Evolutionary conservation across 2,888 invertebrate genomes (phyloP), one percentile per base, ranked within the genome.

Genomic region (Synergus japonicus): DNA sequence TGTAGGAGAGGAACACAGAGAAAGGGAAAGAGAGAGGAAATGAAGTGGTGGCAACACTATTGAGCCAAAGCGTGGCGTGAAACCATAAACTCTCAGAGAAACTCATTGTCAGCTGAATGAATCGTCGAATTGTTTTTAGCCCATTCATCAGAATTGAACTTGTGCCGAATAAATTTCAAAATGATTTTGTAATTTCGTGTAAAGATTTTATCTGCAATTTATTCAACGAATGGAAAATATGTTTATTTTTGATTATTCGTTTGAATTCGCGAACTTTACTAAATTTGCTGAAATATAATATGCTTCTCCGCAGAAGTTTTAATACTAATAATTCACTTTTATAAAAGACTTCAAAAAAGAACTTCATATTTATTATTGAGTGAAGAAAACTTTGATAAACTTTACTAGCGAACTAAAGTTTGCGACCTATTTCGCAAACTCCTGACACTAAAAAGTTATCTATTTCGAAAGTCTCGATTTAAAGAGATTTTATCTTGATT

Each of bases 1-100:
- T 76, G 77, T 41, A 73, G 79, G 64, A 73, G 79, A 63, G 66
- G 76, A 79, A 69, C 66, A 54, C 15, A 43, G 78, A 60, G 76
- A 80, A 78, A 77, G 76, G 49, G 63, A 22, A 60, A 22, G 64
- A 44, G 67, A 79, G 29, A 77, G 37, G 54, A 64, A 63, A 54
- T 65, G 7, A 29, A 78, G 22, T 46, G 44, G 60, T 10, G 58
- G 54, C 49, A 69, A 69, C 49, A 69, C 69, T 69, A 69, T 49
- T 69, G 46, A 66, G 66, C 41, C 9, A n/a, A 65, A 65, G 67
- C 29, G n/a, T 69, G 49, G 49, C 46, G 46, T 46, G 29, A 49
- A 69, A 69, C 49, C 46, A 22, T 69, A 49, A 69, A 69, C 69
- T 29, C 29, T 37, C 44, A 29, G 15, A n/a, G 29, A 46, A 46